Evolutionary conservation across 2,888 invertebrate species (phyloP), one percentile per base, ranked within the genome.

Genomic region (Thelaira solivaga): DNA sequence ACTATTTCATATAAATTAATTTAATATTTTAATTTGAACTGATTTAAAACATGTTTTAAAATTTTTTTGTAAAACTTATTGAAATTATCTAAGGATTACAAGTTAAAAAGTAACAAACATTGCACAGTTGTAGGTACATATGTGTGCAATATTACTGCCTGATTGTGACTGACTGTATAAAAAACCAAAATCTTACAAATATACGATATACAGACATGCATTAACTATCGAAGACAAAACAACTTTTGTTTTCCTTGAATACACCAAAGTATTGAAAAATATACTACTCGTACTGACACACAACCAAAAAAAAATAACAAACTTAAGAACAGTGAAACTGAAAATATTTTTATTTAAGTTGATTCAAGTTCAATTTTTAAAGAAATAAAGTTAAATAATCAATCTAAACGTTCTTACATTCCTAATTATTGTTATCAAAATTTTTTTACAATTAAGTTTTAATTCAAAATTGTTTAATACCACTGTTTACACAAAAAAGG

Each of bases 191-290:
- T 47, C 8, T 1, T 2, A 7, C 16, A 24, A 20, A 2, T 24
- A 13, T 1, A 1, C 2, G 16, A 11, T 24, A 36, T 5, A 10
- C 6, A 18, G 11, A 22, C 43, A 41, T 43, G n/a, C n/a, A n/a
- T n/a, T n/a, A n/a, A n/a, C n/a, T n/a, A n/a, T n/a, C n/a, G n/a
- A n/a, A n/a, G 11, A 26, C 11, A 1, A 69, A 59, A 39, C 2
- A 59, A 69, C 69, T 59, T 69, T 69, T 69, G 22, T 59, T 69
- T 69, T 68, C 59, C 45, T 59, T 49, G 13, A 59, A 69, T 29
- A 49, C 59, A 69, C 49, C 29, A 22, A 59, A 22, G 43, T 11
- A 36, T n/a, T 51, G 18, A 13, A 2, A 36, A 29, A 22, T 34
- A 24, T 47, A 6, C 49, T 47, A 18, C n/a, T 31, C 4, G 31